Conservation (phyloP, 1,140 invertebrate genomes). For the Acyrthosiphon pisum region DNA sequence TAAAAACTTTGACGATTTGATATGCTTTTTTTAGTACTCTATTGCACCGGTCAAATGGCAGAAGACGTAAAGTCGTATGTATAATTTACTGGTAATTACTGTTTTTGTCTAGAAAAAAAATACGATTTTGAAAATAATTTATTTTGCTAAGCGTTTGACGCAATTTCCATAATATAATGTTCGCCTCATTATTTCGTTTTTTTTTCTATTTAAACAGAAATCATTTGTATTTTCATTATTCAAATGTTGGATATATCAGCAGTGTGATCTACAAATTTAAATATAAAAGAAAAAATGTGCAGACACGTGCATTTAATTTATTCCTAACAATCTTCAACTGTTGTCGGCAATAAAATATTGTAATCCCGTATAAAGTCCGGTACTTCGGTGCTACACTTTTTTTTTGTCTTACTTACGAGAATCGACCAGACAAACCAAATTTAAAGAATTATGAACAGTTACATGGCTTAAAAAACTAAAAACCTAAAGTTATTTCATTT, state of each 20-base stretch:
- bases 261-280: background rate
- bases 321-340: background rate
- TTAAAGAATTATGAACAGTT: background rate
- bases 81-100: background rate
- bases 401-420: background rate
- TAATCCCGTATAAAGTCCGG: background rate
- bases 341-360: background rate
- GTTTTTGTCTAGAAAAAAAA: background rate
- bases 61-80: background rate
- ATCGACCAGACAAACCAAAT: background rate
- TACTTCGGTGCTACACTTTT: background rate
- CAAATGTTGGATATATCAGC: background rate
- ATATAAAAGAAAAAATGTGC: constrained; percentile 15
- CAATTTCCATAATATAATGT: background rate
- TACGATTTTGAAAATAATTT: background rate
- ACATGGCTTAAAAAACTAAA: background rate
- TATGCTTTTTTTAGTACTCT: background rate
- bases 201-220: background rate
- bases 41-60: background rate
- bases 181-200: background rate
- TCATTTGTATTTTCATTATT: constrained; percentile 1
- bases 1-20: background rate
- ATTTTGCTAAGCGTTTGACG: background rate
- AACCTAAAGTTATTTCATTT: background rate
- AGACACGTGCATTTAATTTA: constrained; percentile 11